These are phyloP conservation scores for Heteropelma amictum DNA, from an alignment of 2,888 invertebrate species.

Conservation along the genomic window DNA sequence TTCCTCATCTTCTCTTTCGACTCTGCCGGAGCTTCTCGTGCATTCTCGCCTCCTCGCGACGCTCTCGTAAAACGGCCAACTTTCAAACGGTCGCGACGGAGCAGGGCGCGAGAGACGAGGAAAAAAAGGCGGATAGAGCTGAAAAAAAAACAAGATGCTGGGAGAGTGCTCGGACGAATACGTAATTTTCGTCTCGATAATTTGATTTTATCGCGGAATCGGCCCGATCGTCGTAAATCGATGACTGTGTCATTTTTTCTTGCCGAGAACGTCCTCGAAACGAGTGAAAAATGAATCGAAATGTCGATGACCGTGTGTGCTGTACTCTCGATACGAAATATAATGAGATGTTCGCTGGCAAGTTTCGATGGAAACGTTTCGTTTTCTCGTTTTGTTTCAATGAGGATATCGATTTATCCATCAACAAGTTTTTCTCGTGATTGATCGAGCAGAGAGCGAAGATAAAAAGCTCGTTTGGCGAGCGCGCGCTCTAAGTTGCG, in stretches of 20 bases:
- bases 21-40: slow-evolving; percentile 1
- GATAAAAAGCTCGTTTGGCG: slow-evolving; percentile 35
- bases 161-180: slow-evolving; percentile 34
- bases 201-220: slow-evolving; percentile 27
- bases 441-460: slow-evolving; percentile 30
- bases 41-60: slow-evolving; percentile 8
- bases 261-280: too few species aligned
- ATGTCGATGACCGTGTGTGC: too few species aligned
- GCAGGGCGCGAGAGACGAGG: slow-evolving; percentile 26
- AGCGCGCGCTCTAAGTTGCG: slow-evolving; percentile 11
- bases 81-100: slow-evolving; percentile 52
- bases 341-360: neutral
- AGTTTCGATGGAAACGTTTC: neutral
- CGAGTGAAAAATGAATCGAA: too few species aligned
- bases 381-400: neutral
- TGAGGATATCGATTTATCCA: slow-evolving; percentile 24
- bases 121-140: slow-evolving; percentile 17
- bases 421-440: slow-evolving; percentile 14
- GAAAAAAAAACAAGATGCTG: slow-evolving; percentile 27
- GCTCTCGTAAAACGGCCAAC: slow-evolving; percentile 33
- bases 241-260: too few species aligned
- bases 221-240: too few species aligned
- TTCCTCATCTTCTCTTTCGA: slow-evolving; percentile 5
- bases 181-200: slow-evolving; percentile 16
- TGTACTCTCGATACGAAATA: too few species aligned